phyloP scores from a whole-genome alignment of 2,888 invertebrate genomes.

The Lucinisca nassula region DNA sequence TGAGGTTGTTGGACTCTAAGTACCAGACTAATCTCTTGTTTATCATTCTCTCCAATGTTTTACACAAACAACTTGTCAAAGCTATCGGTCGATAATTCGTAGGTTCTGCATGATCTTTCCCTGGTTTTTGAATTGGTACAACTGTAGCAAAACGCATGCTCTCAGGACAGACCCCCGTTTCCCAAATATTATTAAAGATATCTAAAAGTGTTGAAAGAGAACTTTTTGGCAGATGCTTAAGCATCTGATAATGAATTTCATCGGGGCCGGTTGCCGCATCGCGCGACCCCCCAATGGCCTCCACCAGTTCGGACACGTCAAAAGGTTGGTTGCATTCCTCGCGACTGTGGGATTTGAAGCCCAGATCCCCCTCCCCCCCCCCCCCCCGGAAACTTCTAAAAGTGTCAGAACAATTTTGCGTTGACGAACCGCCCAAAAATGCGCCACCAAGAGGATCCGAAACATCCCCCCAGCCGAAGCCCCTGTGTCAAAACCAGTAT shows the following conservation, averaged over 20 bases:
- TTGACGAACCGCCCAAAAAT: not conserved
- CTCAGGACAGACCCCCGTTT: slow-evolving; percentile 41
- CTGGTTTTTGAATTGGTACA: slow-evolving; percentile 65
- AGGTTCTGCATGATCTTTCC: slow-evolving; percentile 60
- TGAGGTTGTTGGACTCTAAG: slow-evolving; percentile 60
- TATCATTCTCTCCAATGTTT: slow-evolving; percentile 75
- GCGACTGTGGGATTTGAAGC: not conserved
- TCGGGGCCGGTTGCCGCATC: slow-evolving; percentile 43
- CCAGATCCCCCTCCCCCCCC: slow-evolving; percentile 7
- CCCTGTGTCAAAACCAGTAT: not conserved
- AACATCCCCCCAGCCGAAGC: not conserved
- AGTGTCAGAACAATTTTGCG: not conserved
- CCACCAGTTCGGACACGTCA: not conserved
- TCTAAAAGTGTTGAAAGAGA: not conserved
- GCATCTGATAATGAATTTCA: slow-evolving; percentile 45
- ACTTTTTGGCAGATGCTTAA: slow-evolving; percentile 15
- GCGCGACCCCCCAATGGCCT: not conserved
- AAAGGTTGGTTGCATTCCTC: not conserved
- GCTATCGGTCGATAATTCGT: slow-evolving; percentile 75
- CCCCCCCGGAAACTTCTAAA: not conserved
- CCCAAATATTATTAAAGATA: slow-evolving; percentile 56
- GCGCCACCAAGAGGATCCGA: not conserved
- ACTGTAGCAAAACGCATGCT: slow-evolving; percentile 56
- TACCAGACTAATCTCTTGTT: slow-evolving; percentile 71
- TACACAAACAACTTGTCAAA: slow-evolving; percentile 76